A percentile compares a stretch with the other conserved stretches of the same genome.
Evolutionary conservation across 2,797 vertebrate genomes (phyloP).

Genomic region (Sardinella longiceps): DNA sequence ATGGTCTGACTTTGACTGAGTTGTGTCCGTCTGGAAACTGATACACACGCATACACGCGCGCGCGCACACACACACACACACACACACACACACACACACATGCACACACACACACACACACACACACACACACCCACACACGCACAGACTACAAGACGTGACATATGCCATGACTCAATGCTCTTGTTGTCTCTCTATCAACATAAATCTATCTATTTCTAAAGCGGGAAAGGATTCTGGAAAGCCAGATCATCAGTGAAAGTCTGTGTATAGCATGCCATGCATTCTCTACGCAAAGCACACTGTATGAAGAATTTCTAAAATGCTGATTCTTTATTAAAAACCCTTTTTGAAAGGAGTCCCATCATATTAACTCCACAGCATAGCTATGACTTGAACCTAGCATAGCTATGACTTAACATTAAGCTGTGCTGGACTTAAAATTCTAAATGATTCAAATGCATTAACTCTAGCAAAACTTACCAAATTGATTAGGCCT

Average conservation of each 20-base stretch:
- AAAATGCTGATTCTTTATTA: neutral
- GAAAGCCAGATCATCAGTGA: neutral
- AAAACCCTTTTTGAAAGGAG: neutral
- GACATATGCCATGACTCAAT: constrained; percentile 7
- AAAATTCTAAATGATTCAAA: neutral
- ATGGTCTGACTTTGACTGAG: constrained; percentile 52
- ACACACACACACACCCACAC: constrained; percentile 19
- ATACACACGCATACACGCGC: neutral
- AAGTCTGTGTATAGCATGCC: constrained; percentile 4
- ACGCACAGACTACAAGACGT: constrained; percentile 28
- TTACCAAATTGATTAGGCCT: neutral
- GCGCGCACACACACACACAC: neutral
- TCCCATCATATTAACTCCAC: neutral
- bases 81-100: neutral
- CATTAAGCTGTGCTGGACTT: neutral
- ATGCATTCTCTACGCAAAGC: neutral
- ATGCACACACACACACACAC: neutral
- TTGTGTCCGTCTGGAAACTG: constrained; percentile 16
- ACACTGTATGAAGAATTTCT: neutral
- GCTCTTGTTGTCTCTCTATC: neutral
- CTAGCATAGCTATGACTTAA: neutral
- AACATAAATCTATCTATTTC: neutral
- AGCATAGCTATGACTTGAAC: neutral
- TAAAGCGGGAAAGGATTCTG: neutral
- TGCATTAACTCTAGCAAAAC: neutral